Conservation (phyloP, 2,888 invertebrate species). For the Isoperla grammatica region DNA sequence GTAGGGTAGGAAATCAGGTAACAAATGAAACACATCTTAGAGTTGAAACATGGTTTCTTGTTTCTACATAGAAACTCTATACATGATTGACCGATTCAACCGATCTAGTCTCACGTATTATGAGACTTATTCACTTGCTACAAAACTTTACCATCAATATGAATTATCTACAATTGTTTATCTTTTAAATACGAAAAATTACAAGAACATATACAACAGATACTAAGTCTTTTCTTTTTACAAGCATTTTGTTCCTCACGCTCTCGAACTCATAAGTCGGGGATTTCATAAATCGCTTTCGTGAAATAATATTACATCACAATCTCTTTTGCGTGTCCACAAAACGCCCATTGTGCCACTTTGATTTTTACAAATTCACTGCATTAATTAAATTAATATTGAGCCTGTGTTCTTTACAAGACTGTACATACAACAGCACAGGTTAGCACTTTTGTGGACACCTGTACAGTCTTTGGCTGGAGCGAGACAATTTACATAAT, state of each 20-base stretch:
- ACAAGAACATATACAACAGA: conserved; percentile 31
- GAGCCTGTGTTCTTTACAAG: too few species aligned
- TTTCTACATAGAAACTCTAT: conserved; percentile 31
- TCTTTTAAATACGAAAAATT: conserved; percentile 28
- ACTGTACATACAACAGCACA: too few species aligned
- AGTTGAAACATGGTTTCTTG: conserved; percentile 29
- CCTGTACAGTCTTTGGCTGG: too few species aligned
- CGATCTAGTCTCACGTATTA: background rate
- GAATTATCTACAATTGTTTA: conserved; percentile 32
- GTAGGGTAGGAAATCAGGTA: background rate
- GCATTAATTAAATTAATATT: too few species aligned
- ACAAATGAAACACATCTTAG: background rate
- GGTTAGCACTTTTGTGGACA: too few species aligned
- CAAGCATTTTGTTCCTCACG: conserved; percentile 17
- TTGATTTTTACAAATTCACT: background rate
- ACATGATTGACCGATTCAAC: conserved; percentile 39
- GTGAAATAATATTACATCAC: conserved; percentile 8
- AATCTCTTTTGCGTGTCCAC: background rate
- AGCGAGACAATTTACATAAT: too few species aligned
- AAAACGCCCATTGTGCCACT: background rate
- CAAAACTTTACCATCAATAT: conserved; percentile 22
- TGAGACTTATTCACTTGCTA: conserved; percentile 3
- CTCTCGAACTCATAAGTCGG: conserved; percentile 1
- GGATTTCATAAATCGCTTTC: too few species aligned
- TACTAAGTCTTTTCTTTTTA: conserved; percentile 26